Base-by-base conservation (phyloP, 2,888 invertebrate genomes). In the Sympetrum striolatum region DNA sequence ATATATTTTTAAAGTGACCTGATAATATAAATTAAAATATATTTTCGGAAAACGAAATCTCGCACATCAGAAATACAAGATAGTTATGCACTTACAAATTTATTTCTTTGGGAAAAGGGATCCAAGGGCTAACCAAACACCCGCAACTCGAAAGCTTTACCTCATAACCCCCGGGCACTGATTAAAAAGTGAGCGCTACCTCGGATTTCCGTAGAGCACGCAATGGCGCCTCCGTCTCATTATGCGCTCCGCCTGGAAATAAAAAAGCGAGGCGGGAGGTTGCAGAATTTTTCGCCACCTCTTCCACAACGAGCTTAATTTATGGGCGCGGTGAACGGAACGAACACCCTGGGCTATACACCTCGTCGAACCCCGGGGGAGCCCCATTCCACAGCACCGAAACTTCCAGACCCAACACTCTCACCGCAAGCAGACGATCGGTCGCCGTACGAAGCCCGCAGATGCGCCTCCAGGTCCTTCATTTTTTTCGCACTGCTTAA, bases 221-320 rank as follows among this genome's bases (percentile, higher is more conserved):
- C 86, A 86, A 86, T 64, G 53, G 64, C 86, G 86, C 86, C 86
- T 22, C 86, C 60, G 37, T 58, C 60, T 86, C 60, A 86, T 86
- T 86, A 86, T 86, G 86, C 86, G 60, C 53, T 82, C 44, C 82
- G 58, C 82, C 35, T 15, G 58, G 35, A 58, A 31, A 37, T 31
- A 60, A 37, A 60, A 86, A 48, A 44, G 44, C 18, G 37, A 58
- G 37, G 86, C 86, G 60, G 58, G 60, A 86, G 60, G 86, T 60
- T 60, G 60, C 86, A 86, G 60, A 86, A 86, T 86, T 86, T 86
- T 86, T 86, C 86, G 60, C 86, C 86, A 86, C 86, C 86, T 86
- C 86, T 60, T 86, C 64, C 37, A 60, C 86, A 86, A 86, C 86
- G 86, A 86, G 86, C 86, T 86, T 86, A 86, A 86, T 86, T 86